Conservation (phyloP, 2,888 invertebrate genomes). For the Drosophila borealis region DNA sequence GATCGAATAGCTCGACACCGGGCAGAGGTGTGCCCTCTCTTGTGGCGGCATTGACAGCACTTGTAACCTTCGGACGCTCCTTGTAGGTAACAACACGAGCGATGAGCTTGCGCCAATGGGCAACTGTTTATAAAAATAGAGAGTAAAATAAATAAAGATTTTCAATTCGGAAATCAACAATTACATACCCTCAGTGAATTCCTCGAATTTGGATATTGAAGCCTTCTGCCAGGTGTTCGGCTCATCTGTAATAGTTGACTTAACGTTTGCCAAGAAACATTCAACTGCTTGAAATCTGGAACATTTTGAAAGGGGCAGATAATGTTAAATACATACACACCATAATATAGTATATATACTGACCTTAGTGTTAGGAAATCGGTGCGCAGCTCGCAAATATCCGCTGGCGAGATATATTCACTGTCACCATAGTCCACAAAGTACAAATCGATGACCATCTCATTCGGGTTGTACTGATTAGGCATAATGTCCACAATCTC, state of each 20-base stretch:
- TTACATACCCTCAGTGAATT: conserved; percentile 87
- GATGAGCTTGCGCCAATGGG: conserved; percentile 92
- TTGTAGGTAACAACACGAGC: conserved; percentile 91
- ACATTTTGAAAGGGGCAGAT: background rate
- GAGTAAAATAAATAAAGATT: background rate
- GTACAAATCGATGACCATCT: conserved; percentile 89
- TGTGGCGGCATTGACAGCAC: conserved; percentile 54
- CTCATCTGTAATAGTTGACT: conserved; percentile 86
- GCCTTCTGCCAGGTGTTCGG: conserved; percentile 87
- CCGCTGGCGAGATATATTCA: conserved; percentile 88
- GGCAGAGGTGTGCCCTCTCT: conserved; percentile 91
- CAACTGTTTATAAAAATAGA: conserved; percentile 85
- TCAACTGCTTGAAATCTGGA: conserved; percentile 91
- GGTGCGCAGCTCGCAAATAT: conserved; percentile 90
- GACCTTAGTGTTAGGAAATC: conserved; percentile 86
- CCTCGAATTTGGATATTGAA: conserved; percentile 89
- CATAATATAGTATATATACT: too few relatives aligned
- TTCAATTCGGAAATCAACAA: conserved; percentile 1
- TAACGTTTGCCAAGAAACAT: conserved; percentile 91
- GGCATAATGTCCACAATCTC: conserved; percentile 89
- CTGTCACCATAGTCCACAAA: conserved; percentile 96
- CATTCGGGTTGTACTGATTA: conserved; percentile 87
- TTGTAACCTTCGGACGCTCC: conserved; percentile 85
- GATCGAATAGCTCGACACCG: conserved; percentile 91
- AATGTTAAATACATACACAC: background rate